These are phyloP conservation scores for Spea bombifrons DNA, from an alignment of 2,113 vertebrate genomes.

Conservation along the genomic window DNA sequence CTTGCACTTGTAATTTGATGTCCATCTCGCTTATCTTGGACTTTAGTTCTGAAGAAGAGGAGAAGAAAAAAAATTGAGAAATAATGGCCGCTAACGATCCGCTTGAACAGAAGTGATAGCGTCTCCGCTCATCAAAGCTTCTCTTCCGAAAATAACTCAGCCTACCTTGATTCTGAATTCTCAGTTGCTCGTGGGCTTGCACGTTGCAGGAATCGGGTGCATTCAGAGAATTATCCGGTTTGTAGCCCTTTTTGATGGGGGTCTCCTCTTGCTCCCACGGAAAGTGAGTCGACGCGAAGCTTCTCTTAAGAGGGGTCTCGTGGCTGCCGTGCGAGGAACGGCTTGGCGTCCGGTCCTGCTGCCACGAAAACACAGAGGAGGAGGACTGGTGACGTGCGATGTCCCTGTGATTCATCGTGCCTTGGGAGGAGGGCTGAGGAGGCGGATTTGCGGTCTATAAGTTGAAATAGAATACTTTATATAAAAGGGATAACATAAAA, in stretches of 20 bases:
- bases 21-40: constrained; percentile 73
- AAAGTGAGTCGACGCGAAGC: constrained; percentile 56
- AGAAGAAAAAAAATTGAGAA: background rate
- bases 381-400: constrained; percentile 82
- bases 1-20: constrained; percentile 71
- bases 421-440: constrained; percentile 57
- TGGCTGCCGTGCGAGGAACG: constrained; percentile 58
- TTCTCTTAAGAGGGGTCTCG: constrained; percentile 72
- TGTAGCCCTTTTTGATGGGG: constrained; percentile 61
- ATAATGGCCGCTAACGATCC: no score
- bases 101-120: no score
- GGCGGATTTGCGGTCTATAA: constrained; percentile 69
- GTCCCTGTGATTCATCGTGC: constrained; percentile 74
- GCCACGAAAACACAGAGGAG: constrained; percentile 90
- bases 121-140: no score
- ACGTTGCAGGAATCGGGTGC: constrained; percentile 52
- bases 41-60: constrained; percentile 70
- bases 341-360: constrained; percentile 70
- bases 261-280: constrained; percentile 70
- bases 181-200: constrained; percentile 70
- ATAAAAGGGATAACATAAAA: constrained; percentile 27
- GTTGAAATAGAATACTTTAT: background rate
- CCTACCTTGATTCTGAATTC: constrained; percentile 80
- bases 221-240: constrained; percentile 32
- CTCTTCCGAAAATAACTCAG: no score